Evolutionary conservation across 2,888 invertebrate species (phyloP).

Genomic region (Rapana venosa): DNA sequence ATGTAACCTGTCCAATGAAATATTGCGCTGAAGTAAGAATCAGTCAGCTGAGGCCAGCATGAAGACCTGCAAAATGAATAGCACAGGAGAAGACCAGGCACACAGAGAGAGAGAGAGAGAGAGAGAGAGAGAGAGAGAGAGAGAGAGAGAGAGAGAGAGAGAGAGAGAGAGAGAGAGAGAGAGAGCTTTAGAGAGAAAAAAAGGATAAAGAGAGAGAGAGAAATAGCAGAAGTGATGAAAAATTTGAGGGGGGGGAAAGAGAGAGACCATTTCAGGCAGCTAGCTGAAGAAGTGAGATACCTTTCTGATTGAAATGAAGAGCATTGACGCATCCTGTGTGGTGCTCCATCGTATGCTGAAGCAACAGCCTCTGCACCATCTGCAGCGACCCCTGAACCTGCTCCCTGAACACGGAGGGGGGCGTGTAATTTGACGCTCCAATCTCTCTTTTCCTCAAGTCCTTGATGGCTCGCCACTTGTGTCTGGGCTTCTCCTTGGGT

Average conservation of each 20-base stretch:
- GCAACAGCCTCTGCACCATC: conserved; percentile 88
- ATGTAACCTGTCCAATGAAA: too few species aligned
- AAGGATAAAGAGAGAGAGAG: not conserved
- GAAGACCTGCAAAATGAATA: too few species aligned
- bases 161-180: too few species aligned
- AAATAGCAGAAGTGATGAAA: too few species aligned
- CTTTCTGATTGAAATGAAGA: conserved; percentile 90
- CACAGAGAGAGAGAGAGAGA: conserved; percentile 19
- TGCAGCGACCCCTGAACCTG: conserved; percentile 90
- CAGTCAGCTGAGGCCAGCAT: too few species aligned
- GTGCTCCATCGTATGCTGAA: conserved; percentile 86
- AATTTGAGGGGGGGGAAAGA: too few species aligned
- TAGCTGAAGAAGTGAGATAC: conserved; percentile 54
- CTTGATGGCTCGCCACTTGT: conserved; percentile 84
- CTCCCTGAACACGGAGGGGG: conserved; percentile 83
- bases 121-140: conserved; percentile 26
- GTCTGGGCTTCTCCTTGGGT: conserved; percentile 71
- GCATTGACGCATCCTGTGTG: conserved; percentile 96
- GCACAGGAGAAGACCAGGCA: too few species aligned
- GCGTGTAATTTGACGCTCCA: conserved; percentile 79
- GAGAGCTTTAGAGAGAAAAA: not conserved
- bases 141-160: not conserved
- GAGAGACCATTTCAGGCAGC: too few species aligned
- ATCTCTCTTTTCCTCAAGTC: conserved; percentile 82
- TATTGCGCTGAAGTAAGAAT: too few species aligned